Evolutionary conservation across 2,113 vertebrate species (phyloP), one percentile per base, ranked within the genome.

Genomic region (Odontophorus gujanensis): DNA sequence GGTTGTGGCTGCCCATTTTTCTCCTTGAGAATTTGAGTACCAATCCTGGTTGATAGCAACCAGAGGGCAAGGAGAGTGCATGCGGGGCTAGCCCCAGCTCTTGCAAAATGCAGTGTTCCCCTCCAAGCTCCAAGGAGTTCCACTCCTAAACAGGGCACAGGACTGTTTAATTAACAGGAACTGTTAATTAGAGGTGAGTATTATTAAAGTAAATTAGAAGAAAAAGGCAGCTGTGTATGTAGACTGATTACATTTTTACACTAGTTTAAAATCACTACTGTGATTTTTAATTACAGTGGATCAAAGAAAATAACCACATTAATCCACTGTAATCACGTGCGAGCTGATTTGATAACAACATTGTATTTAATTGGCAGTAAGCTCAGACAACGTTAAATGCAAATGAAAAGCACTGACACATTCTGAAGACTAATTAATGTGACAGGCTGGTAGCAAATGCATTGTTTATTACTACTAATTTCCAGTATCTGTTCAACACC

Each of bases 171-270:
- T 50, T 50, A 50, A 50, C 21, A 61, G 26, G 50, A 72, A 93
- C 40, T 76, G 43, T 67, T 87, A 92, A 87, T 68, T 78, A 85
- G 93, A 95, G 93, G 74, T 40, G 34, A 91, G 92, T 73, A 40
- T 94, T 93, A 94, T 96, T 96, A 95, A 96, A 76, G 50, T 42
- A 71, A 87, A 90, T 85, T 83, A 94, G 71, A 77, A 82, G 75
- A 89, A 92, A 92, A 96, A 97, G 88, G 87, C 75, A 86, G 89
- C 83, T 85, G 50, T 48, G 2, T 75, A 48, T n/a, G 72, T 83
- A 96, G 95, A 91, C 57, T 92, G 85, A 96, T 93, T 94, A 55
- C 75, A 92, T 94, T 97, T 97, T 95, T 93, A 95, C 89, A 92
- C 92, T 96, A 96, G 91, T 86, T 96, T 94, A 95, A 93, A 94